A percentile compares a stretch with the other conserved stretches of the same genome.
These are phyloP conservation scores for Reinhardtius hippoglossoides DNA, from an alignment of 2,113 vertebrate genomes.

Conservation along the genomic window DNA sequence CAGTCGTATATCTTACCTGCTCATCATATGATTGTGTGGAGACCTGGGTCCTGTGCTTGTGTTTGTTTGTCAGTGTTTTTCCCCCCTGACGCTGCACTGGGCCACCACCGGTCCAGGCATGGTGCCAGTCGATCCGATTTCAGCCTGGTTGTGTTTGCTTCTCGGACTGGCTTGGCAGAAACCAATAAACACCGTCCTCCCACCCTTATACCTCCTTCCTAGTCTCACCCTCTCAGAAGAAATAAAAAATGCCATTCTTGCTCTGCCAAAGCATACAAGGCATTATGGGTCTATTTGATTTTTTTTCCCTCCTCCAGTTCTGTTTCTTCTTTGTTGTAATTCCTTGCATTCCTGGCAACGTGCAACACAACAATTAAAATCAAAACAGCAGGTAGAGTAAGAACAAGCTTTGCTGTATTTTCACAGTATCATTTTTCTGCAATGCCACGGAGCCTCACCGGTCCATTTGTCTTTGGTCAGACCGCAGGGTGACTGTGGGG, in stretches of 20 bases:
- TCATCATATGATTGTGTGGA: constrained; percentile 70
- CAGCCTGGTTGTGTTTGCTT: constrained; percentile 77
- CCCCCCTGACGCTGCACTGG: constrained; percentile 48
- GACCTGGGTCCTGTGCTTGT: constrained; percentile 48
- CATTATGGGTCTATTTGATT: constrained; percentile 35
- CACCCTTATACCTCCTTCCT: constrained; percentile 54
- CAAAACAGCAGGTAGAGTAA: constrained; percentile 42
- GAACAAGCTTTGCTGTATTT: constrained; percentile 53
- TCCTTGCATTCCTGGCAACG: constrained; percentile 64
- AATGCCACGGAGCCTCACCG: constrained; percentile 58
- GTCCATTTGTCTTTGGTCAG: constrained; percentile 74
- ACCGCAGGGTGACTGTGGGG: constrained; percentile 71
- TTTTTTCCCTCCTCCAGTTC: constrained; percentile 6
- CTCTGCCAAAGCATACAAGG: constrained; percentile 60
- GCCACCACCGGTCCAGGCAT: constrained; percentile 53
- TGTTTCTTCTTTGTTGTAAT: constrained; percentile 52
- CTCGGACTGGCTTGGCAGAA: constrained; percentile 76
- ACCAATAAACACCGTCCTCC: constrained; percentile 80
- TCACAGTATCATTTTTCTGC: constrained; percentile 68
- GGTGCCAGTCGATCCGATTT: constrained; percentile 75
- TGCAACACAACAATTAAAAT: constrained; percentile 43
- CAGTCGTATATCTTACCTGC: constrained; percentile 25
- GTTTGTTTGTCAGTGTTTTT: constrained; percentile 70
- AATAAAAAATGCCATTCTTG: constrained; percentile 42
- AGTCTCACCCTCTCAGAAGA: constrained; percentile 12